These are phyloP conservation scores for Kryptopterus vitreolus DNA, from an alignment of 2,797 vertebrate species.

Conservation along the genomic window DNA sequence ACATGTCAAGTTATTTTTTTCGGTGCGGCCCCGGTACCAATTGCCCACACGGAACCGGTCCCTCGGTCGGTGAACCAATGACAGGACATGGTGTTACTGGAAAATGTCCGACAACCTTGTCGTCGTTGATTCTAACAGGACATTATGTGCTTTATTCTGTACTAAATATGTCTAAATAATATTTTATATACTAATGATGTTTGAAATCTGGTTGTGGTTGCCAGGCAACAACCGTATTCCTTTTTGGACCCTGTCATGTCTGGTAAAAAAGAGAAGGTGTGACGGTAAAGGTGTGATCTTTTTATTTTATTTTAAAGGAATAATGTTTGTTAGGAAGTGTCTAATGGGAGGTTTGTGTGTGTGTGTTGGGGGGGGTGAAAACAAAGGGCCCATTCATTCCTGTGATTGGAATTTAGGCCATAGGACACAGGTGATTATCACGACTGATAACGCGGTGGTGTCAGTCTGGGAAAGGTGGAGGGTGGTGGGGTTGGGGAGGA, in stretches of 20 bases:
- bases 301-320: slow-evolving; percentile 7
- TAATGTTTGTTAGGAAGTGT: slow-evolving; percentile 48
- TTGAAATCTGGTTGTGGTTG: not conserved
- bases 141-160: not conserved
- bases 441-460: slow-evolving; percentile 44
- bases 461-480: slow-evolving; percentile 18
- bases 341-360: slow-evolving; percentile 49
- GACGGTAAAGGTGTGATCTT: slow-evolving; percentile 28
- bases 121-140: not conserved
- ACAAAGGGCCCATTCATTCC: slow-evolving; percentile 55
- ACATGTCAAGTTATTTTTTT: too few relatives aligned
- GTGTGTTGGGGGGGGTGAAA: slow-evolving; percentile 10
- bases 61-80: too few relatives aligned
- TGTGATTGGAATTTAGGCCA: slow-evolving; percentile 46
- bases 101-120: not conserved
- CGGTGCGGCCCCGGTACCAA: too few relatives aligned
- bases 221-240: not conserved
- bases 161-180: not conserved
- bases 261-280: slow-evolving; percentile 27
- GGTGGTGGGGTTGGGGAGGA: too few relatives aligned
- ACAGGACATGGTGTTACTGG: not conserved
- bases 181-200: not conserved
- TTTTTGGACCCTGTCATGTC: not conserved
- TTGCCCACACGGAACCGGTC: too few relatives aligned
- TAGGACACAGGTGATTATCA: slow-evolving; percentile 45